A percentile compares a stretch with the other conserved stretches of the same genome.
Conservation (phyloP, 2,888 invertebrate species). For the Dermolepida albohirtum region DNA sequence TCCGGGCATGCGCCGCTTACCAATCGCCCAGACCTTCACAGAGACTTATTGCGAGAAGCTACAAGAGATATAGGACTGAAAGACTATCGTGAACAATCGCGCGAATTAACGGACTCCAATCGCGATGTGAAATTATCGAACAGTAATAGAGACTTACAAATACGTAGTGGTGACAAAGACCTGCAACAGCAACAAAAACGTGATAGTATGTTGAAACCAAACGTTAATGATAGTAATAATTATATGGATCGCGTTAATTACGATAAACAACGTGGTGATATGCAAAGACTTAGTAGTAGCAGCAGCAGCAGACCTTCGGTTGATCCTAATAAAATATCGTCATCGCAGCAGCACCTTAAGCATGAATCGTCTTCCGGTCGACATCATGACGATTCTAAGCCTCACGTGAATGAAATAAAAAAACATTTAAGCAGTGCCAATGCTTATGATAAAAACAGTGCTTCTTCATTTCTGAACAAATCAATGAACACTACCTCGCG, state of each 20-base stretch:
- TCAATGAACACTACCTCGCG: conserved; percentile 60
- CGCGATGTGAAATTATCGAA: conserved; percentile 35
- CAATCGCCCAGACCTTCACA: conserved; percentile 53
- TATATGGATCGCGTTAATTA: conserved; percentile 44
- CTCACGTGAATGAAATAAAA: conserved; percentile 57
- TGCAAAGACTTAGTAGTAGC: conserved; percentile 22
- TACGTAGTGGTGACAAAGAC: conserved; percentile 29
- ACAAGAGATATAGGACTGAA: conserved; percentile 53
- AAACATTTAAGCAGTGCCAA: conserved; percentile 54
- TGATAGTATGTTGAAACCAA: conserved; percentile 57
- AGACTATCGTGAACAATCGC: conserved; percentile 43
- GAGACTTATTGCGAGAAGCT: conserved; percentile 60
- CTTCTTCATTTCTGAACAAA: conserved; percentile 54
- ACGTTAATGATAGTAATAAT: conserved; percentile 46
- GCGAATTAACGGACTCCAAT: conserved; percentile 20
- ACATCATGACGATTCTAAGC: conserved; percentile 55
- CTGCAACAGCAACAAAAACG: conserved; percentile 48
- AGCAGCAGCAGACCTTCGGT: conserved; percentile 44
- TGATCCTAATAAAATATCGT: conserved; percentile 53
- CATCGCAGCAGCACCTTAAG: conserved; percentile 45
- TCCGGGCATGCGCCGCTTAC: conserved; percentile 45
- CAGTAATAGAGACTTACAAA: conserved; percentile 37
- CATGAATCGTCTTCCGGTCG: conserved; percentile 51
- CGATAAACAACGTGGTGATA: conserved; percentile 50
- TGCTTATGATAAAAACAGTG: conserved; percentile 56